A percentile compares a stretch with the other conserved stretches of the same genome.
Evolutionary conservation across 2,113 vertebrate species (phyloP).

Genomic region (Pelvicachromis taeniatus): DNA sequence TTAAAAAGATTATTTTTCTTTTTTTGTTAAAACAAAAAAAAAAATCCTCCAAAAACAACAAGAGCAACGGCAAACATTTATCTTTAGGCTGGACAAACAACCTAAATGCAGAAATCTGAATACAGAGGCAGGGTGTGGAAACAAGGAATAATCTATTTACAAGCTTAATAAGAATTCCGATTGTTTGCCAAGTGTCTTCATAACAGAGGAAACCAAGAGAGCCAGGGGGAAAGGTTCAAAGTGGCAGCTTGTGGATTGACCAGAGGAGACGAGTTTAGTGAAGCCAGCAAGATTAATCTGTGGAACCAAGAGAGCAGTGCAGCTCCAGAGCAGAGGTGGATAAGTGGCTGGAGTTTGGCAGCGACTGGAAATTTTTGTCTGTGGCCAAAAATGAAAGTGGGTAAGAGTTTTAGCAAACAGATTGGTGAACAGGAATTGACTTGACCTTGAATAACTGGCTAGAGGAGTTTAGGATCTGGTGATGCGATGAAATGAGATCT

Average conservation of each 20-base stretch:
- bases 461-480: background rate
- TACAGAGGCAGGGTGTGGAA: background rate
- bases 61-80: background rate
- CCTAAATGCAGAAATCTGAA: background rate
- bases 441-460: background rate
- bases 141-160: background rate
- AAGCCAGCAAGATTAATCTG: background rate
- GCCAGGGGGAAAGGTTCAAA: background rate
- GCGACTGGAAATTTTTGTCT: background rate
- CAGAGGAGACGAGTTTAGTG: background rate
- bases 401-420: background rate
- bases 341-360: background rate
- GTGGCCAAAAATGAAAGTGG: background rate
- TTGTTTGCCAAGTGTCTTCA: background rate
- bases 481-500: background rate
- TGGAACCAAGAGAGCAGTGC: background rate
- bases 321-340: background rate
- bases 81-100: background rate
- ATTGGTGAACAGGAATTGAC: background rate
- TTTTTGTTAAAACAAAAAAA: background rate
- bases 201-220: background rate
- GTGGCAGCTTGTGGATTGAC: background rate
- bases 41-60: background rate
- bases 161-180: background rate
- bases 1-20: background rate